Evolutionary conservation across 2,888 invertebrate genomes (phyloP).

Genomic region (Cerceris rybyensis): DNA sequence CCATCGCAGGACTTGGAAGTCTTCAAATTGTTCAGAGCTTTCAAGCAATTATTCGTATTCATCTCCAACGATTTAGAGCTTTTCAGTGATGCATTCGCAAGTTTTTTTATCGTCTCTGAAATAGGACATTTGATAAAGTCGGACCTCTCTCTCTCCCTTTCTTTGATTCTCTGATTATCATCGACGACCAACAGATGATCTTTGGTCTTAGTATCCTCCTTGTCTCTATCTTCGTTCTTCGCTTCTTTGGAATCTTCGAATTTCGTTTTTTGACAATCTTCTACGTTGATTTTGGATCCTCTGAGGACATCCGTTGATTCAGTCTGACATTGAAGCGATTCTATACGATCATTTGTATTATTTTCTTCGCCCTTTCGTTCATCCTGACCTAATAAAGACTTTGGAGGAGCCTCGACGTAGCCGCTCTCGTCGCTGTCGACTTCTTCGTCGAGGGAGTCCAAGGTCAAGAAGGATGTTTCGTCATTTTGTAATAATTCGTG

Average conservation of each 20-base stretch:
- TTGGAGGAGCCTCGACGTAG: conserved; percentile 88
- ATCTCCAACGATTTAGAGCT: conserved; percentile 76
- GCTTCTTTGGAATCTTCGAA: conserved; percentile 45
- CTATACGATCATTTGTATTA: conserved; percentile 1
- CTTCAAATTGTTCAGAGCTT: conserved; percentile 72
- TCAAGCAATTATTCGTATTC: conserved; percentile 73
- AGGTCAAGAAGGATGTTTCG: conserved; percentile 73
- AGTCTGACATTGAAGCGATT: conserved; percentile 16
- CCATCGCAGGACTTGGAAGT: conserved; percentile 72
- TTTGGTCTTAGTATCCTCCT: conserved; percentile 34
- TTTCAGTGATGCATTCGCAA: conserved; percentile 77
- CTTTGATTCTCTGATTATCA: conserved; percentile 58
- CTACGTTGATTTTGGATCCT: conserved; percentile 7
- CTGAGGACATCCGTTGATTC: conserved; percentile 22
- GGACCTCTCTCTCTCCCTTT: conserved; percentile 69
- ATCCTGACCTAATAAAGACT: conserved; percentile 63
- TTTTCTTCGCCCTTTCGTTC: conserved; percentile 58
- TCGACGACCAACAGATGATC: conserved; percentile 38
- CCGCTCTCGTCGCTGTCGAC: conserved; percentile 95
- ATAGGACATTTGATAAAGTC: conserved; percentile 79
- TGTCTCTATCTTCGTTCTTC: conserved; percentile 5
- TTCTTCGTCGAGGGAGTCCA: conserved; percentile 85
- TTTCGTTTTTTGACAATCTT: conserved; percentile 26
- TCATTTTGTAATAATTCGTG: conserved; percentile 71
- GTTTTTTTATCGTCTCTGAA: conserved; percentile 79